phyloP scores from a whole-genome alignment of 2,797 vertebrate species.

The Ptychobarbus kaznakovi region DNA sequence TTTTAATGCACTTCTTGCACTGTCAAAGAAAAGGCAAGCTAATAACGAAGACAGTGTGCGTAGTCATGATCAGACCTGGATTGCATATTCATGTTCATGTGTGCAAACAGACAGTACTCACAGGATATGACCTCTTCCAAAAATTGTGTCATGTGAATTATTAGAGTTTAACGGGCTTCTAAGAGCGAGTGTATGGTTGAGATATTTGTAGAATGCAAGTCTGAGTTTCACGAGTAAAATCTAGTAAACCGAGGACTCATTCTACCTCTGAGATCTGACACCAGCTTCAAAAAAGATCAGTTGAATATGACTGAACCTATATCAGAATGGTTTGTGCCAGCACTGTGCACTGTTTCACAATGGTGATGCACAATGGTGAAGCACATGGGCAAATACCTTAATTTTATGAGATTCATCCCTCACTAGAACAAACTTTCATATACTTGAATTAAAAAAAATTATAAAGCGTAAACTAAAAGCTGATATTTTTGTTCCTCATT shows the following conservation, averaged over 20 bases:
- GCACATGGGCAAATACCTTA: constrained; percentile 23
- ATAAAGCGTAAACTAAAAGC: not conserved
- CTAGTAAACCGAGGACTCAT: constrained; percentile 34
- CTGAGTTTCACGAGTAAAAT: constrained; percentile 51
- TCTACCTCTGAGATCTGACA: constrained; percentile 51
- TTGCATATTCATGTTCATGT: constrained; percentile 13
- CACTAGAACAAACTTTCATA: constrained; percentile 25
- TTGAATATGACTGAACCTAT: constrained; percentile 38
- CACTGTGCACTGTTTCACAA: constrained; percentile 34
- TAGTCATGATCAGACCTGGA: constrained; percentile 13
- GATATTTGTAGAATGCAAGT: constrained; percentile 40
- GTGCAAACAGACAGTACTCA: constrained; percentile 11
- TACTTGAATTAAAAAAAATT: not conserved
- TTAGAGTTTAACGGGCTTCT: constrained; percentile 18
- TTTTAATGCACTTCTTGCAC: constrained; percentile 2
- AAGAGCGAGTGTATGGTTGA: constrained; percentile 29
- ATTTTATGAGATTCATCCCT: constrained; percentile 15
- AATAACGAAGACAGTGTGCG: constrained; percentile 7
- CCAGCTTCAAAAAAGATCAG: constrained; percentile 57
- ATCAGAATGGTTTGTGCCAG: constrained; percentile 5
- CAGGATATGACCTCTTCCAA: not conserved
- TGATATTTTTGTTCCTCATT: constrained; percentile 35
- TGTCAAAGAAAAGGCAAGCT: constrained; percentile 18
- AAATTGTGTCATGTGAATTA: constrained; percentile 7
- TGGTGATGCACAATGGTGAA: not conserved